phyloP scores from a whole-genome alignment of 2,888 invertebrate species.

The Eremobia ochroleuca region DNA sequence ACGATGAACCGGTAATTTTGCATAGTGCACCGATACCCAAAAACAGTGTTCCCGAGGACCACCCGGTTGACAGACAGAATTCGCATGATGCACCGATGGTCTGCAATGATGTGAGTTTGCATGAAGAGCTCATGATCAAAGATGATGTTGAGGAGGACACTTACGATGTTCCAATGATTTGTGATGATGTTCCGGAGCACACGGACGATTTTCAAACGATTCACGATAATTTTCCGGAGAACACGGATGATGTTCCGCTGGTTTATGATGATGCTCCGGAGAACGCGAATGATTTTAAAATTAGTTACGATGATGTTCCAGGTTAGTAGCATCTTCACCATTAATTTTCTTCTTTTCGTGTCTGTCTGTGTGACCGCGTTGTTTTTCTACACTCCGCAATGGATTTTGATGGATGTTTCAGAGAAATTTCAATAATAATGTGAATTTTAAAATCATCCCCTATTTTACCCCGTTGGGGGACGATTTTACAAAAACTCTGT shows the following conservation, averaged over 20 bases:
- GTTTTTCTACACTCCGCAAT: background rate
- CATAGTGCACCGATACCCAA: background rate
- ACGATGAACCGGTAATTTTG: background rate
- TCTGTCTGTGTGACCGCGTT: background rate
- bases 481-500: too few relatives aligned
- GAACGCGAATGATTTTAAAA: background rate
- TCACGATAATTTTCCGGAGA: background rate
- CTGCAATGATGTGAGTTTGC: background rate
- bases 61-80: background rate
- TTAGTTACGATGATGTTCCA: background rate
- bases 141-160: too few relatives aligned
- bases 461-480: too few relatives aligned
- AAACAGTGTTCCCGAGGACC: background rate
- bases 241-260: background rate
- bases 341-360: background rate
- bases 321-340: conserved; percentile 1
- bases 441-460: too few relatives aligned
- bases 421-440: too few relatives aligned
- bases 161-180: too few relatives aligned
- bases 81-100: background rate
- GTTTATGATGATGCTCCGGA: background rate
- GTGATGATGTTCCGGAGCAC: too few relatives aligned
- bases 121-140: too few relatives aligned
- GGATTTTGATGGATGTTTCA: background rate
- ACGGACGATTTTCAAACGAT: background rate